Evolutionary conservation across 2,888 invertebrate genomes (phyloP).

Genomic region (Ametastegia equiseti): DNA sequence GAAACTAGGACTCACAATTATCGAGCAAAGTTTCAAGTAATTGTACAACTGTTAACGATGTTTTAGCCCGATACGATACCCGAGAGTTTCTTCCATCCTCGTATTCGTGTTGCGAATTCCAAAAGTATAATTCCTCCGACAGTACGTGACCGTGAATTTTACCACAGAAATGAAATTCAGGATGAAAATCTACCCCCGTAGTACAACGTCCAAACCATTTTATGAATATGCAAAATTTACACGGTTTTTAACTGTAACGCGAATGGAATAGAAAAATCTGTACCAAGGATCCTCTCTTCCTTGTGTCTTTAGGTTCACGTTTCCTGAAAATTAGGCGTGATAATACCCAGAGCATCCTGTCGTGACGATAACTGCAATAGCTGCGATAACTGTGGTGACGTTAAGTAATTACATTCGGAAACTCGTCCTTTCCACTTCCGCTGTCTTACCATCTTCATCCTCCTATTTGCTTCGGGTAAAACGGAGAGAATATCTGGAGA

Average conservation of each 20-base stretch:
- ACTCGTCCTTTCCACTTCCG: constrained; percentile 10
- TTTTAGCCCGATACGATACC: constrained; percentile 7
- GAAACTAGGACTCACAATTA: constrained; percentile 24
- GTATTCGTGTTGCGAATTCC: neutral
- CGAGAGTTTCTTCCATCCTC: neutral
- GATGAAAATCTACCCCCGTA: neutral
- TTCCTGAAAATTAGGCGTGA: constrained; percentile 11
- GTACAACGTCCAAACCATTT: neutral
- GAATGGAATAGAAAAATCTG: neutral
- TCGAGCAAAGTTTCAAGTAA: constrained; percentile 35
- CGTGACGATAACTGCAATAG: constrained; percentile 46
- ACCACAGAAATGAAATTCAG: neutral
- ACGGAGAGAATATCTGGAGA: constrained; percentile 39
- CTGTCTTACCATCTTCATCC: neutral
- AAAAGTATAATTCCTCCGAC: neutral
- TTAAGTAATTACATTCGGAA: constrained; percentile 48
- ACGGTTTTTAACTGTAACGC: neutral
- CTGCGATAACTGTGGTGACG: constrained; percentile 47
- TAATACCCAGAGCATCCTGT: neutral
- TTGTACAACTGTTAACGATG: constrained; percentile 31
- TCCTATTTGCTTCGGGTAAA: constrained; percentile 24
- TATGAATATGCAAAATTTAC: neutral
- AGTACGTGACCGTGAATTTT: neutral
- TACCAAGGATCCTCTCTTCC: neutral
- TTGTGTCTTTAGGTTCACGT: neutral